Evolutionary conservation across 2,888 invertebrate genomes (phyloP).

Genomic region (Volucella bombylans): DNA sequence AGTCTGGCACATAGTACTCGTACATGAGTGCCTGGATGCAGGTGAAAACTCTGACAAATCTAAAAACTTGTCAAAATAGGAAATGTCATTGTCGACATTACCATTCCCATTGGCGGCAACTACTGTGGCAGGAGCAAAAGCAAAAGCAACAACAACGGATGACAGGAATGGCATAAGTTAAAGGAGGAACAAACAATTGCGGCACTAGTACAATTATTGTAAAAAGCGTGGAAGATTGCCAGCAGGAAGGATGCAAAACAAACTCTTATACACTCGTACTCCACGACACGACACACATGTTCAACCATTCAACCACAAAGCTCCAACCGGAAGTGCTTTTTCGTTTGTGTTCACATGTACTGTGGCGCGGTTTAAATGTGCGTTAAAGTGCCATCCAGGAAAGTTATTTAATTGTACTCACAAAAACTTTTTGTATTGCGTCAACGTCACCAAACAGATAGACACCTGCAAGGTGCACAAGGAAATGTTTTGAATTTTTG

Average conservation of each 20-base stretch:
- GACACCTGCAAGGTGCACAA: no score
- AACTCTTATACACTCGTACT: slow-evolving; percentile 57
- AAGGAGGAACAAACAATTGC: slow-evolving; percentile 70
- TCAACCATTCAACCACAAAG: slow-evolving; percentile 54
- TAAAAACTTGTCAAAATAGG: slow-evolving; percentile 50
- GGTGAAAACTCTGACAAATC: slow-evolving; percentile 9
- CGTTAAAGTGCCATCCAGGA: no score
- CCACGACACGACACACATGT: slow-evolving; percentile 36
- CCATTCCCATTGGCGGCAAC: slow-evolving; percentile 8
- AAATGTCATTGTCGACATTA: slow-evolving; percentile 68
- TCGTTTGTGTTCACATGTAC: no score
- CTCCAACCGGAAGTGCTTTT: no score
- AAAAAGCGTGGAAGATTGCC: slow-evolving; percentile 37
- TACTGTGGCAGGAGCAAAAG: neutral
- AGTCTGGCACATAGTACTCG: slow-evolving; percentile 15
- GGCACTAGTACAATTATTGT: slow-evolving; percentile 53
- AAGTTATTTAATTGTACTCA: no score
- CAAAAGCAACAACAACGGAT: neutral
- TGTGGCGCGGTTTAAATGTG: no score
- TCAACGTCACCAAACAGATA: no score
- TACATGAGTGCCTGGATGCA: neutral
- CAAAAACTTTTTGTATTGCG: no score
- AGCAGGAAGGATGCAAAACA: slow-evolving; percentile 62
- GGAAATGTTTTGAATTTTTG: no score
- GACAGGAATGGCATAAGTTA: slow-evolving; percentile 41